Evolutionary conservation across 2,113 vertebrate species (phyloP).

Genomic region (Tichodroma muraria): DNA sequence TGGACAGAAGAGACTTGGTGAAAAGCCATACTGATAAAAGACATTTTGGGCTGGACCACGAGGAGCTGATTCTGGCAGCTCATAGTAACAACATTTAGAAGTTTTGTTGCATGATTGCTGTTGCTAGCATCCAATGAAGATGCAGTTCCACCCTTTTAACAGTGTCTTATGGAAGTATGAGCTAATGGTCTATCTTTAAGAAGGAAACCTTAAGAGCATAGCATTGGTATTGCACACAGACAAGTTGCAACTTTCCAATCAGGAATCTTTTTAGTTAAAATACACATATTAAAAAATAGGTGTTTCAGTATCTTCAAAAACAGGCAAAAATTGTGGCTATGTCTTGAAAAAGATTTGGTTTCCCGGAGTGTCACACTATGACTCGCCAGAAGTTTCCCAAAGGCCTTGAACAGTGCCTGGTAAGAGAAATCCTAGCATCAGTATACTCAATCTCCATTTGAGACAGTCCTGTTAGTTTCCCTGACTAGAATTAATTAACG

Average conservation of each 20-base stretch:
- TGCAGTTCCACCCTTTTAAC: background rate
- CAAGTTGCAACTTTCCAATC: background rate
- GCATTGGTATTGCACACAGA: background rate
- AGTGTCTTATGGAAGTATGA: background rate
- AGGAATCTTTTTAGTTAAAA: background rate
- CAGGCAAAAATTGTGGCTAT: background rate
- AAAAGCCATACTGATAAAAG: background rate
- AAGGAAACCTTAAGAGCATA: background rate
- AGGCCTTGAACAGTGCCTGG: background rate
- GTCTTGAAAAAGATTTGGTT: background rate
- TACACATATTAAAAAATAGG: background rate
- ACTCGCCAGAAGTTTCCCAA: background rate
- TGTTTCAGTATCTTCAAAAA: background rate
- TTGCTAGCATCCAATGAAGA: background rate
- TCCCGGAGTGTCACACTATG: background rate
- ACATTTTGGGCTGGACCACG: background rate
- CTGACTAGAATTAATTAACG: conserved; percentile 20
- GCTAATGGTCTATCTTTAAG: background rate
- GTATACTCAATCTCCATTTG: background rate
- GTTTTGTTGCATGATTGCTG: background rate
- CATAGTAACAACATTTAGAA: background rate
- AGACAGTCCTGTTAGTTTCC: background rate
- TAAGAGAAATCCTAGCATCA: background rate
- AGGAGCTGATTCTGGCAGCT: background rate
- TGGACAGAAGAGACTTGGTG: background rate